A percentile compares a stretch with the other conserved stretches of the same genome.
phyloP scores from a whole-genome alignment of 1,140 invertebrate species.

The Melitaea cinxia region DNA sequence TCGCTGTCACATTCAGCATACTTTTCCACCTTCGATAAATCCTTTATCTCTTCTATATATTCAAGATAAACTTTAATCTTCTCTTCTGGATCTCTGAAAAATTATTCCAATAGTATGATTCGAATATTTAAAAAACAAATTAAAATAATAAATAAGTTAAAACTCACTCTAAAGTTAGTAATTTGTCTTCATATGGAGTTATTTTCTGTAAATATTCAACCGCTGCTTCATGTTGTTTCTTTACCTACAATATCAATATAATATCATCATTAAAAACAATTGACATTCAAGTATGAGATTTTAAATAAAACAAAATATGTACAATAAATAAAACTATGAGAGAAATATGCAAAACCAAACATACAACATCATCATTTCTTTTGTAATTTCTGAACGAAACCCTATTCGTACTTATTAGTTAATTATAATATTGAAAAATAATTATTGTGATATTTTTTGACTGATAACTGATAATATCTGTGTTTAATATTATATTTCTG shows the following conservation, averaged over 20 bases:
- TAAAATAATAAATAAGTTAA: neutral
- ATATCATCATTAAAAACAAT: neutral
- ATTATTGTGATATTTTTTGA: too few species aligned
- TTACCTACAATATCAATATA: constrained; percentile 47
- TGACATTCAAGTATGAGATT: too few species aligned
- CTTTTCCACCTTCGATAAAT: constrained; percentile 54
- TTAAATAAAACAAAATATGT: too few species aligned
- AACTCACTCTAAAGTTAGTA: constrained; percentile 65
- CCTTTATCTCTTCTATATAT: constrained; percentile 66
- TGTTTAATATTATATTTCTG: too few species aligned
- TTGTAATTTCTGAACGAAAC: too few species aligned
- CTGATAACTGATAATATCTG: too few species aligned
- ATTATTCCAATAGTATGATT: neutral
- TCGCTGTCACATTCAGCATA: constrained; percentile 67
- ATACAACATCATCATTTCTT: too few species aligned
- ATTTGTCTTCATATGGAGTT: constrained; percentile 65
- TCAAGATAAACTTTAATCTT: constrained; percentile 65
- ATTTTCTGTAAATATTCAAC: constrained; percentile 68
- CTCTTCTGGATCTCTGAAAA: constrained; percentile 58
- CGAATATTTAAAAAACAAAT: neutral
- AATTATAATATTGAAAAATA: too few species aligned
- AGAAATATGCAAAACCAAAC: too few species aligned
- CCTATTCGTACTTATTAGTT: too few species aligned
- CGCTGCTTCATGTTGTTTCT: constrained; percentile 64
- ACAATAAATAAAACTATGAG: too few species aligned